Evolutionary conservation across 2,797 vertebrate species (phyloP).

Genomic region (Hypotaenidia okinawae): DNA sequence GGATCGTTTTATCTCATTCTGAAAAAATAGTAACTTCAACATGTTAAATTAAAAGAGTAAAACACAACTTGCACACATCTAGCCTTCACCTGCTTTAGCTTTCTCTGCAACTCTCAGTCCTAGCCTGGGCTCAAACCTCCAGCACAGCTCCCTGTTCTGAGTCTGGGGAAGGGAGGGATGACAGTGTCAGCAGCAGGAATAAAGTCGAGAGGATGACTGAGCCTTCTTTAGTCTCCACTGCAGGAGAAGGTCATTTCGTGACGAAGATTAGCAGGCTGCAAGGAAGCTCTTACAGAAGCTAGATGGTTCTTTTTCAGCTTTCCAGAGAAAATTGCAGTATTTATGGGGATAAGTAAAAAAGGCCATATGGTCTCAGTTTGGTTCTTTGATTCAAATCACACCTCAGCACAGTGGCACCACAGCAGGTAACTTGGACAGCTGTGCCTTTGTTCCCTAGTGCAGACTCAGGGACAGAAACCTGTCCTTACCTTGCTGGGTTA

Average conservation of each 20-base stretch:
- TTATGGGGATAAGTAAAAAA: neutral
- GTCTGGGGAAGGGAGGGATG: neutral
- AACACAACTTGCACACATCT: neutral
- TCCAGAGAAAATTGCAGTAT: neutral
- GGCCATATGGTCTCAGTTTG: rapidly evolving
- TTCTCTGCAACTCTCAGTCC: neutral
- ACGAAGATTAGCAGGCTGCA: neutral
- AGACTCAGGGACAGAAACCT: rapidly evolving
- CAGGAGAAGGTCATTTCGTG: neutral
- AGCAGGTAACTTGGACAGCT: neutral
- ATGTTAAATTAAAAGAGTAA: neutral
- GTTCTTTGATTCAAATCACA: neutral
- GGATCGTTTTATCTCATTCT: neutral
- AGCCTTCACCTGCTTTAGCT: neutral
- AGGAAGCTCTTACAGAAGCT: neutral
- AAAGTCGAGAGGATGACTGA: neutral
- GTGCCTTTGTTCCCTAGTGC: neutral
- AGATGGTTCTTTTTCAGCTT: neutral
- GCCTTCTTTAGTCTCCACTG: neutral
- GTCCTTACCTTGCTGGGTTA: rapidly evolving
- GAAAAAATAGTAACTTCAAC: neutral
- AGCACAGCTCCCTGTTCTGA: rapidly evolving
- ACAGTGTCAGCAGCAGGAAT: too few species aligned
- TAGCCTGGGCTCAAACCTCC: neutral
- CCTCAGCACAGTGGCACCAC: neutral